A percentile compares a stretch with the other conserved stretches of the same genome.
phyloP scores from a whole-genome alignment of 2,113 vertebrate genomes.

The Hoplias malabaricus region DNA sequence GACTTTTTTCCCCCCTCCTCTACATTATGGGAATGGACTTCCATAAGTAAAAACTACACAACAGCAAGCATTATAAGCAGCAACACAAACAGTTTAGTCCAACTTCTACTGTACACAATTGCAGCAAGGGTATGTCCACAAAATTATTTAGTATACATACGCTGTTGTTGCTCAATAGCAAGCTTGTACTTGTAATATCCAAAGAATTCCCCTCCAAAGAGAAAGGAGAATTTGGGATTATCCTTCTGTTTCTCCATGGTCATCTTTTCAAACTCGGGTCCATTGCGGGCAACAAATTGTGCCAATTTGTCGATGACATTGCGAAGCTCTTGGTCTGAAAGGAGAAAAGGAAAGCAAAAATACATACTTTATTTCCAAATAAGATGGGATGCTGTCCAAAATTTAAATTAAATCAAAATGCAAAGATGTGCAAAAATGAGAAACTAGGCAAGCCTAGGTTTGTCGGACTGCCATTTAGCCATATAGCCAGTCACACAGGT shows the following conservation, averaged over 20 bases:
- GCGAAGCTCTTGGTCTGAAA: slow-evolving; percentile 91
- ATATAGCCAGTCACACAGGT: too few relatives aligned
- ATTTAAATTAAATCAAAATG: too few relatives aligned
- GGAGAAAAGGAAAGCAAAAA: background rate
- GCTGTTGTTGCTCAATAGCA: slow-evolving; percentile 89
- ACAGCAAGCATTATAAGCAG: background rate
- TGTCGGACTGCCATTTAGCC: too few relatives aligned
- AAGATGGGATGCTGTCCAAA: background rate
- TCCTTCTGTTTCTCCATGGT: slow-evolving; percentile 99
- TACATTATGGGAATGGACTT: too few relatives aligned
- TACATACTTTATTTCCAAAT: background rate
- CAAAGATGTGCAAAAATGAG: too few relatives aligned
- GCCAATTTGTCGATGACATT: slow-evolving; percentile 98
- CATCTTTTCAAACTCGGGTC: slow-evolving; percentile 98
- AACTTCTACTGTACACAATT: background rate
- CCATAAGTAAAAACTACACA: background rate
- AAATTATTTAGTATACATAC: slow-evolving; percentile 63
- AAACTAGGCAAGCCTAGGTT: too few relatives aligned
- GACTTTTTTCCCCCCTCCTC: too few relatives aligned
- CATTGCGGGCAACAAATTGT: slow-evolving; percentile 95
- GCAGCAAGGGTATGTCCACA: background rate
- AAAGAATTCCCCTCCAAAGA: slow-evolving; percentile 95
- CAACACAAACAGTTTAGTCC: background rate
- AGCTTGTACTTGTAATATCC: slow-evolving; percentile 97
- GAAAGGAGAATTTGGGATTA: slow-evolving; percentile 96